Evolutionary conservation across 2,797 vertebrate genomes (phyloP).

Genomic region (Pelochelys cantorii): DNA sequence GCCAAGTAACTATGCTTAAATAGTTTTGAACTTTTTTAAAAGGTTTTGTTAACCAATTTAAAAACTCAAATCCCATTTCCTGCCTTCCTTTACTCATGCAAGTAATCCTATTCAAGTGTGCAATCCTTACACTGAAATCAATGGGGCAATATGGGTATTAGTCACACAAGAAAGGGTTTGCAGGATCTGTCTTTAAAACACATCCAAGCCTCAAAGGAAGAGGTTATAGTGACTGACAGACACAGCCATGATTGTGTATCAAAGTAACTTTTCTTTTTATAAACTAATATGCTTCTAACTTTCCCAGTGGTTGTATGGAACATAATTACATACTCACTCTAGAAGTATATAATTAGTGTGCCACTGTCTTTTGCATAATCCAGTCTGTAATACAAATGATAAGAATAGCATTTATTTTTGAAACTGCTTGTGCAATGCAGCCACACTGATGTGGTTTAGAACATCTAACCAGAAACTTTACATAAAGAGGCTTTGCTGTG

Average conservation of each 20-base stretch:
- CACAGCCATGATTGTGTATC: neutral
- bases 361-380: slow-evolving; percentile 52
- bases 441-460: slow-evolving; percentile 38
- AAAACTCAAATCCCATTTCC: neutral
- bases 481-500: neutral
- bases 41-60: neutral
- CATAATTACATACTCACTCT: slow-evolving; percentile 54
- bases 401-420: slow-evolving; percentile 59
- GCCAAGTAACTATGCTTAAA: neutral
- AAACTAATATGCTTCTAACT: slow-evolving; percentile 54
- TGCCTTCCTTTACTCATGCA: neutral
- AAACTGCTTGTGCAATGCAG: slow-evolving; percentile 15
- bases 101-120: neutral
- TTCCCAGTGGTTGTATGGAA: slow-evolving; percentile 52
- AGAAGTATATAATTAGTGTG: slow-evolving; percentile 53
- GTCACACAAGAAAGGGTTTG: neutral
- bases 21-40: neutral
- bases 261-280: slow-evolving; percentile 41
- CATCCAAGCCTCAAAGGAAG: neutral
- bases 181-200: neutral
- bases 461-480: neutral
- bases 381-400: slow-evolving; percentile 56
- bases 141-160: neutral
- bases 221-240: neutral
- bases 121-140: accelerated